These are phyloP conservation scores for Cardinalis cardinalis DNA, from an alignment of 2,113 vertebrate genomes.

Conservation along the genomic window DNA sequence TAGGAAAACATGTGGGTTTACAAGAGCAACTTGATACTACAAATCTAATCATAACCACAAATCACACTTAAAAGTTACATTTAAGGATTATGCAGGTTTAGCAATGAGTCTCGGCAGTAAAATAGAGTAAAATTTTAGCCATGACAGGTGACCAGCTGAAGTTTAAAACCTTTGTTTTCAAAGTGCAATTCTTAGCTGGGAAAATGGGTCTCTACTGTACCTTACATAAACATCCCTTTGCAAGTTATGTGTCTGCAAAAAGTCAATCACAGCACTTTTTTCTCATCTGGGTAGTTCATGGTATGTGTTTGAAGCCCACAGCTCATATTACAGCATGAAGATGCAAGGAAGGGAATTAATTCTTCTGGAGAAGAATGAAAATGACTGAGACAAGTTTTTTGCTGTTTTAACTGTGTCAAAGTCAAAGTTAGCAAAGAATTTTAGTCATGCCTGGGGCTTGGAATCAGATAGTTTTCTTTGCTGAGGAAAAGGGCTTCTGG, in stretches of 20 bases:
- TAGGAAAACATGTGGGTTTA: background rate
- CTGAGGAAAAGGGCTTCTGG: background rate
- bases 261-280: background rate
- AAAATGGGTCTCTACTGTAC: background rate
- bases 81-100: background rate
- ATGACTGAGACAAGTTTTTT: background rate
- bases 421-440: background rate
- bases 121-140: background rate
- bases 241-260: background rate
- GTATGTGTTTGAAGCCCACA: background rate
- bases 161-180: background rate
- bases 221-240: background rate
- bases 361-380: background rate
- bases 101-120: background rate
- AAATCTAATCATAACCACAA: slow-evolving; percentile 1
- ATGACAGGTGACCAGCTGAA: background rate
- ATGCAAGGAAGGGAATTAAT: background rate
- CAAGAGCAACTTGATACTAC: background rate
- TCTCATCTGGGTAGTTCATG: background rate
- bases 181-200: background rate
- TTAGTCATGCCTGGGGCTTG: background rate
- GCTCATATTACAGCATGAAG: background rate
- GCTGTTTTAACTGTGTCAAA: background rate
- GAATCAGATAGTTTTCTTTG: background rate
- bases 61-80: background rate